A percentile compares a stretch with the other conserved stretches of the same genome.
Evolutionary conservation across 2,113 vertebrate species (phyloP).

Genomic region (Callorhinus ursinus): DNA sequence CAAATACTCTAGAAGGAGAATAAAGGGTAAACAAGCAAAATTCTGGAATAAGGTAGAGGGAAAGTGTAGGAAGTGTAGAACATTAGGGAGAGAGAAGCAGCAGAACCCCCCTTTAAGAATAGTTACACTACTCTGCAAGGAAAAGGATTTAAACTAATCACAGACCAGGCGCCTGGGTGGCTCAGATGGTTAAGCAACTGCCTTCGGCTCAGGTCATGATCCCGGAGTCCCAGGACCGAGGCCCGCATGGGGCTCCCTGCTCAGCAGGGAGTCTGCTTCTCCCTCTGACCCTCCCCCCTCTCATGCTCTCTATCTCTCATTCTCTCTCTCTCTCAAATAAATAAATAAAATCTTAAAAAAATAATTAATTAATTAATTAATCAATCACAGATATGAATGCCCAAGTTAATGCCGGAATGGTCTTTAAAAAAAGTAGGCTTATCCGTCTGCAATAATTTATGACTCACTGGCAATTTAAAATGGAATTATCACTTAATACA

Average conservation of each 20-base stretch:
- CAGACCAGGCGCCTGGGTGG: neutral
- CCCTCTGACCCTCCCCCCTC: too few relatives aligned
- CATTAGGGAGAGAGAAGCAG: neutral
- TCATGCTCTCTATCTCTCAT: too few relatives aligned
- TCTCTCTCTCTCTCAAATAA: too few relatives aligned
- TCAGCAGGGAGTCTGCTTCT: too few relatives aligned
- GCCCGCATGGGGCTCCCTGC: too few relatives aligned
- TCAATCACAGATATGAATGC: slow-evolving; percentile 41
- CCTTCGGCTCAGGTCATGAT: too few relatives aligned
- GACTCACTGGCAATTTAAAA: slow-evolving; percentile 28
- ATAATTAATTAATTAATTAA: neutral
- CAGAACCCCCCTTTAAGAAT: neutral
- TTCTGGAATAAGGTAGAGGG: neutral
- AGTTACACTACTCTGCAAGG: neutral
- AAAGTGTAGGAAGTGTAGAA: neutral
- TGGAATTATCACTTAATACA: slow-evolving; percentile 47
- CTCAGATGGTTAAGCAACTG: too few relatives aligned
- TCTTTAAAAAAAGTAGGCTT: slow-evolving; percentile 46
- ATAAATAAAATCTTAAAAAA: too few relatives aligned
- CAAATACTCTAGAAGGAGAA: neutral
- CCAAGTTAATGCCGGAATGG: neutral
- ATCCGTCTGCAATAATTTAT: neutral
- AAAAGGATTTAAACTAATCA: slow-evolving; percentile 57
- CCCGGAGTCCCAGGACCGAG: too few relatives aligned
- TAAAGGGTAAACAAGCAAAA: neutral